Base-by-base conservation (phyloP, 2,797 vertebrate genomes). In the Eleutherodactylus coqui region DNA sequence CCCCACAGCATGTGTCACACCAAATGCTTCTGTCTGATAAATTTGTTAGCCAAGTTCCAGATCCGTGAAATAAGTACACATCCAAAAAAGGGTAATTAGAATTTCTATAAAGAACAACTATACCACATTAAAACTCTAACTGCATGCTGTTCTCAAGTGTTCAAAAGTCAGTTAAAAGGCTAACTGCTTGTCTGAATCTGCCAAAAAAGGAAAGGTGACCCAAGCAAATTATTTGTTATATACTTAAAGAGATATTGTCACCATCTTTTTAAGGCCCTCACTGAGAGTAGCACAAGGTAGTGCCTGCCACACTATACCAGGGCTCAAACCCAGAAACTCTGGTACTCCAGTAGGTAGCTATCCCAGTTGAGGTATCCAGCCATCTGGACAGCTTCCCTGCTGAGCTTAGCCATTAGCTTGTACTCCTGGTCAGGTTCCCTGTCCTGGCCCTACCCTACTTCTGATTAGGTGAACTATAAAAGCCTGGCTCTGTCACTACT, bases 101-200 rank as follows among this genome's bases (percentile, higher is more conserved):
- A 85, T 67, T 78, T 77, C 58, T 78, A 69, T 85, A 70, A 85
- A 78, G 83, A 49, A 85, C 75, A 85, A 78, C 81, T 73, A 73
- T 83, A 36, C 32, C 51, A 83, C 69, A 73, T n/a, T 84, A 84
- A 84, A 76, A 76, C 72, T 84, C 38, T 76, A 84, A 84, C 51
- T 62, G 38, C 82, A 84, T 64, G 55, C 55, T 84, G 73, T 64
- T 84, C 58, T 76, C 55, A 84, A 76, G 53, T 76, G 76, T 76
- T 38, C 58, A 76, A 51, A 32, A 84, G 72, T 38, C 29, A 84
- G 55, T 83, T 34, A 43, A 83, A 83, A 60, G 70, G 53, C 72
- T 76, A 49, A 64, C 72, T 49, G 80, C 27, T 17, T 34, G 32
- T 82, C 49, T 73, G 36, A 82, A 58, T 58, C 29, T 58, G 36